phyloP scores from a whole-genome alignment of 2,113 vertebrate species.

The Actenoides lindsayi region DNA sequence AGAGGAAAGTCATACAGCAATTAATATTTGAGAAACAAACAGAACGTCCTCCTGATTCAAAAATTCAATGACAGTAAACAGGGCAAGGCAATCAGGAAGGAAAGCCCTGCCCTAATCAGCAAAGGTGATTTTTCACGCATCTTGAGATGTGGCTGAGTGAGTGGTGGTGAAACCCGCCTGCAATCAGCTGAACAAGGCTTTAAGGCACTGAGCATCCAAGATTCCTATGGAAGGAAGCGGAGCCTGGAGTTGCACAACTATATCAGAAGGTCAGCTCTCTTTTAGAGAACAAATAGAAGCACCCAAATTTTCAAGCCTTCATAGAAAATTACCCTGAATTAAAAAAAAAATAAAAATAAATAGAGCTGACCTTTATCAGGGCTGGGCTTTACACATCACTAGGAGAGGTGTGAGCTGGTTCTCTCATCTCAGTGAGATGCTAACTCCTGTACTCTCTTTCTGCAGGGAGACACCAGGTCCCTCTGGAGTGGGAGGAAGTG shows the following conservation, averaged over 20 bases:
- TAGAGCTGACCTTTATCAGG: not conserved
- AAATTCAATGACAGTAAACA: slow-evolving; percentile 70
- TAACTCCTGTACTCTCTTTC: not conserved
- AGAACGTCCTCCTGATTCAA: slow-evolving; percentile 54
- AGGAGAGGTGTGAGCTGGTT: not conserved
- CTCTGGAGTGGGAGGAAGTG: accelerated
- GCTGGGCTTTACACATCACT: not conserved
- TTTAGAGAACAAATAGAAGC: slow-evolving; percentile 33
- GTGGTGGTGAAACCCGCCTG: slow-evolving; percentile 20
- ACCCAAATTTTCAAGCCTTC: not conserved
- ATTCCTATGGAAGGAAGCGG: not conserved
- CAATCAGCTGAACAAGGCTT: slow-evolving; percentile 16
- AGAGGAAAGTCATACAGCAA: slow-evolving; percentile 62
- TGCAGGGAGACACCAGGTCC: not conserved
- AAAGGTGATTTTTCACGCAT: slow-evolving; percentile 62
- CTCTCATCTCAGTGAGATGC: slow-evolving; percentile 13
- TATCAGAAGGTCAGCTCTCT: slow-evolving; percentile 54
- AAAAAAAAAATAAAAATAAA: not conserved
- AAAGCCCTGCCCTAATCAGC: slow-evolving; percentile 49
- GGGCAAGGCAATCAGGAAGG: slow-evolving; percentile 60
- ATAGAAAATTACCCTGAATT: not conserved
- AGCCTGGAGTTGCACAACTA: not conserved
- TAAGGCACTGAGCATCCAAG: slow-evolving; percentile 6
- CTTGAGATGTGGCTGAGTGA: slow-evolving; percentile 39
- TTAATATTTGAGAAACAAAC: slow-evolving; percentile 66